Conservation (phyloP, 1,140 invertebrate genomes). For the Anastatus disparis region DNA sequence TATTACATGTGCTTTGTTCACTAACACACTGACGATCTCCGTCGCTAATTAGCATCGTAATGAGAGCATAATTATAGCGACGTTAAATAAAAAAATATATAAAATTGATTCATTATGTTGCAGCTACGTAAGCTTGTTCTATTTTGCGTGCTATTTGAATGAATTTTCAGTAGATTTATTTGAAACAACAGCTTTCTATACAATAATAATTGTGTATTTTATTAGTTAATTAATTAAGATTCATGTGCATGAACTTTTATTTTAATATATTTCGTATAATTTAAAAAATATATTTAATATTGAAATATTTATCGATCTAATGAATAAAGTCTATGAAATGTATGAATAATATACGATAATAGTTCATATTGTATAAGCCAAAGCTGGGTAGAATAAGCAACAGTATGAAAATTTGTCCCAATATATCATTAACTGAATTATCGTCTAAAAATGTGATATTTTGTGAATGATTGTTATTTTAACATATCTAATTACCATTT, state of each 20-base stretch:
- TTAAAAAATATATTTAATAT: not conserved
- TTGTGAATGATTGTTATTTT: no score
- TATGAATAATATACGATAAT: not conserved
- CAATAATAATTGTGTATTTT: not conserved
- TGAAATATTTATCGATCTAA: not conserved
- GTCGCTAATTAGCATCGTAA: no score
- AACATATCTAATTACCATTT: no score
- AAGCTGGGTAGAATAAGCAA: slow-evolving; percentile 1
- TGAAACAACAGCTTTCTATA: no score
- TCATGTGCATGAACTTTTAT: not conserved
- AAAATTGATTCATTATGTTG: not conserved
- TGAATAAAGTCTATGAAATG: no score
- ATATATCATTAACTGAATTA: not conserved
- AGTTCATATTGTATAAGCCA: not conserved
- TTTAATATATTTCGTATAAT: not conserved
- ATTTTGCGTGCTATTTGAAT: slow-evolving; percentile 18
- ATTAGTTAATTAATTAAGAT: not conserved
- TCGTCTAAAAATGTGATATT: not conserved
- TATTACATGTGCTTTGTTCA: no score
- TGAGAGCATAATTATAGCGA: no score
- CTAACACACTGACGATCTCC: no score
- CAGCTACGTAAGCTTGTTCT: slow-evolving; percentile 23
- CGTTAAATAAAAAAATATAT: no score
- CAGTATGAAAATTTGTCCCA: not conserved
- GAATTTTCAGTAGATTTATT: no score